Base-by-base conservation (phyloP, 2,113 vertebrate species). In the Eretmochelys imbricata region DNA sequence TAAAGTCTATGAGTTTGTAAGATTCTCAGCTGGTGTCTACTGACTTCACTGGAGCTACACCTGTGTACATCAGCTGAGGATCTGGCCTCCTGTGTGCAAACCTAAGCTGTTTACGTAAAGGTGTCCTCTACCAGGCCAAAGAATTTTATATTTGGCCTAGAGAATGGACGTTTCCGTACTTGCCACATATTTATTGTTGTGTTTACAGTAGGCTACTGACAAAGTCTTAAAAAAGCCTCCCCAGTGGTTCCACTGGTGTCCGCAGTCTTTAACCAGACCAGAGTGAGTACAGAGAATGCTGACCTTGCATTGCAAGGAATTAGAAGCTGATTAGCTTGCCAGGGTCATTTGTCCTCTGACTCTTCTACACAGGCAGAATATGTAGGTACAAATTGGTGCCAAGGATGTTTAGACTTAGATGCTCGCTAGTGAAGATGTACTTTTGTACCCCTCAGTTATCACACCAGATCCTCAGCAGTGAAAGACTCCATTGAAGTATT, bases 61-160 rank as follows among this genome's bases (percentile, higher is more conserved):
- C 84, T 91, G 93, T 10, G n/a, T 2, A 17, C 54, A 55, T 69
- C 82, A 87, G 80, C 95, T 76, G 93, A 59, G 93, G 84, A 94
- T 12, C n/a, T 46, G 3, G 48, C 85, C 90, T 76, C 54, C 1
- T 57, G 42, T 53, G 51, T 89, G 85, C 88, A 88, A 10, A 97
- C 78, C 89, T 80, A 51, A 95, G 89, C 91, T 82, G 1, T 88
- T 90, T 89, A 62, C 62, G 83, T 29, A 13, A 89, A 86, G 48
- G 19, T 69, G 62, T 86, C 54, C 89, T 93, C 6, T 8, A 50
- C 82, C 25, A 22, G 12, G 57, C 82, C 96, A 80, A 89, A 91
- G 84, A 84, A 82, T 85, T 82, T 53, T 24, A 69, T 1, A 89
- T 75, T 29, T 38, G 65, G 48, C 54, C 75, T 49, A 62, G 17